Evolutionary conservation across 2,797 vertebrate genomes (phyloP).

Genomic region (Cephalopachus bancanus): DNA sequence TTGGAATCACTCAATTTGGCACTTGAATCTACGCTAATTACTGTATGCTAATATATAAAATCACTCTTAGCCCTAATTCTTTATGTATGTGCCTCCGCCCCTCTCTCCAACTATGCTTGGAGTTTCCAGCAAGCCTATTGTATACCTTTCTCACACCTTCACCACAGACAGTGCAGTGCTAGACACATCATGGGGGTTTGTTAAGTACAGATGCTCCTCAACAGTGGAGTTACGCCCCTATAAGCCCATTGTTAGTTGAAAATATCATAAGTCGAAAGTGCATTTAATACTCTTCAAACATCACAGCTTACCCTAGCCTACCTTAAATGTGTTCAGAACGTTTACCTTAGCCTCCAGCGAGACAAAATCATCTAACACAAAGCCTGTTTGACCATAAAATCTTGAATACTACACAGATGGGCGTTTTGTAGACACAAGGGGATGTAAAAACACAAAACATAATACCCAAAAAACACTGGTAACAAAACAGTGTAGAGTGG

Average conservation of each 20-base stretch:
- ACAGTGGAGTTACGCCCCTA: neutral
- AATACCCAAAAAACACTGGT: neutral
- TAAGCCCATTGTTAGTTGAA: neutral
- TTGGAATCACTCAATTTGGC: slow-evolving; percentile 57
- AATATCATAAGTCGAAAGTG: neutral
- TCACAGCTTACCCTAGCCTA: neutral
- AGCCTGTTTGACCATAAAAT: neutral
- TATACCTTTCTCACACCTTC: neutral
- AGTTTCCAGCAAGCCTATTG: rapidly evolving
- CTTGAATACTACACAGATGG: neutral
- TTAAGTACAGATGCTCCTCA: neutral
- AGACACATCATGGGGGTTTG: neutral
- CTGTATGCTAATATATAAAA: slow-evolving; percentile 43
- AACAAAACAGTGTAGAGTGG: neutral
- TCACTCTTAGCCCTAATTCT: neutral
- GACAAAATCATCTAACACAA: neutral
- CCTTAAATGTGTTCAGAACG: neutral
- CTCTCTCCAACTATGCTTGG: neutral
- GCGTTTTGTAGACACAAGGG: neutral
- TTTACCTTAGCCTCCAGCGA: neutral
- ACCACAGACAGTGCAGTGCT: rapidly evolving
- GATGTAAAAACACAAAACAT: neutral
- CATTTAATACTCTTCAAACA: neutral
- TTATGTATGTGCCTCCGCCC: neutral
- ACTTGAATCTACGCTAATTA: slow-evolving; percentile 60